phyloP scores from a whole-genome alignment of 2,797 vertebrate genomes.

The Argya squamiceps region DNA sequence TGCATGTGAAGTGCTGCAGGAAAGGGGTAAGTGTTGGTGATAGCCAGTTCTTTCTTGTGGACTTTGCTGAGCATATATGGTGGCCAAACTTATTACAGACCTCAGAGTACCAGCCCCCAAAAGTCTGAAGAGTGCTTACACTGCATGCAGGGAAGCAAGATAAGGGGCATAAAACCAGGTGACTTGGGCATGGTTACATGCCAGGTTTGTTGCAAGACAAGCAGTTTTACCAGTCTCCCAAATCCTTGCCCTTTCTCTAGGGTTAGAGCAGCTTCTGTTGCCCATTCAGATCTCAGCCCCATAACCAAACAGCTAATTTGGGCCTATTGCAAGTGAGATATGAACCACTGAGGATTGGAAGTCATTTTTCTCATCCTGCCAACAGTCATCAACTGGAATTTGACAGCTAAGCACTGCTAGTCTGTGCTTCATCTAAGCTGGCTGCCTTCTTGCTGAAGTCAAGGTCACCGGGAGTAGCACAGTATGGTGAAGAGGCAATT shows the following conservation, averaged over 20 bases:
- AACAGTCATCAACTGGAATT: neutral
- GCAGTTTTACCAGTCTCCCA: neutral
- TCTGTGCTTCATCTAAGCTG: neutral
- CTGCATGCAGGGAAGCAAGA: neutral
- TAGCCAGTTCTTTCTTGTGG: neutral
- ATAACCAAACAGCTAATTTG: neutral
- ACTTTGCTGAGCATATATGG: neutral
- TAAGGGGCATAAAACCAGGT: neutral
- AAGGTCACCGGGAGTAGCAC: neutral
- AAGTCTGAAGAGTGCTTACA: neutral
- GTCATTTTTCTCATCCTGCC: neutral
- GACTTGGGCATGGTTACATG: neutral
- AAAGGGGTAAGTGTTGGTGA: neutral
- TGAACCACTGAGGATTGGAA: neutral
- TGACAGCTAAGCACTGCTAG: constrained; percentile 16
- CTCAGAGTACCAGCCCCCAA: neutral
- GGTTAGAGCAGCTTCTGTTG: neutral
- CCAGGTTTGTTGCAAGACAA: neutral
- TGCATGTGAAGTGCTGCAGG: neutral
- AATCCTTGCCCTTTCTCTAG: neutral
- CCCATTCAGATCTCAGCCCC: neutral
- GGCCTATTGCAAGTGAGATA: neutral
- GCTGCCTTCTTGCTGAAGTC: neutral
- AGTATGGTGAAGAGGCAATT: neutral
- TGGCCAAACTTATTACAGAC: neutral